Base-by-base conservation (phyloP, 2,113 vertebrate species). In the Nerophis lumbriciformis region DNA sequence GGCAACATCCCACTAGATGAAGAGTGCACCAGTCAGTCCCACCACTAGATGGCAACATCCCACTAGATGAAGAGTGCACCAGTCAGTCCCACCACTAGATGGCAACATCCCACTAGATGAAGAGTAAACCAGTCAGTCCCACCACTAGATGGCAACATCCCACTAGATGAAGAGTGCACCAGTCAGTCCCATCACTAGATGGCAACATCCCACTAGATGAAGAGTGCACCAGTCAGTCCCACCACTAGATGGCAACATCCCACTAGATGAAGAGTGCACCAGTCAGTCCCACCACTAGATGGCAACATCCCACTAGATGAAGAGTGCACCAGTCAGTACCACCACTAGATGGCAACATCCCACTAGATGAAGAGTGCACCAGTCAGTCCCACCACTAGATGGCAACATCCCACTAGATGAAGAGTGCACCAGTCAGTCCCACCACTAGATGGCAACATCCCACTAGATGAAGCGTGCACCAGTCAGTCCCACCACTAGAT, bases 21-120 rank as follows among this genome's bases (percentile, higher is more conserved):
- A 71, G 28, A 44, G 48, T 59, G 64, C 36, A 65, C 38, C 68
- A 47, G 54, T 10, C 54, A 5, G 19, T n/a, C 16, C 36, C 9
- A 68, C 68, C 87, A 76, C 54, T 50, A 72, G 78, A 73, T 37
- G 82, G 79, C 80, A 77, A 65, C 66, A 60, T 71, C 64, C 65
- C 39, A 73, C 81, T 19, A 19, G 39, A 5, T 19, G 28, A 28
- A 28, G 28, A 28, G 28, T 28, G 28, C 28, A 28, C 3, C 2
- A 28, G 28, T 28, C 28, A 28, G 28, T 28, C 1, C 21, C 21
- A 3, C 21, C 21, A 28, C 21, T 28, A 28, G 21, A 28, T 28
- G 21, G 21, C 21, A n/a, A n/a, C n/a, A n/a, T n/a, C n/a, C n/a
- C n/a, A n/a, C n/a, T n/a, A n/a, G n/a, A n/a, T n/a, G n/a, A 19